Evolutionary conservation across 2,113 vertebrate species (phyloP).

Genomic region (Malaclemys terrapin): DNA sequence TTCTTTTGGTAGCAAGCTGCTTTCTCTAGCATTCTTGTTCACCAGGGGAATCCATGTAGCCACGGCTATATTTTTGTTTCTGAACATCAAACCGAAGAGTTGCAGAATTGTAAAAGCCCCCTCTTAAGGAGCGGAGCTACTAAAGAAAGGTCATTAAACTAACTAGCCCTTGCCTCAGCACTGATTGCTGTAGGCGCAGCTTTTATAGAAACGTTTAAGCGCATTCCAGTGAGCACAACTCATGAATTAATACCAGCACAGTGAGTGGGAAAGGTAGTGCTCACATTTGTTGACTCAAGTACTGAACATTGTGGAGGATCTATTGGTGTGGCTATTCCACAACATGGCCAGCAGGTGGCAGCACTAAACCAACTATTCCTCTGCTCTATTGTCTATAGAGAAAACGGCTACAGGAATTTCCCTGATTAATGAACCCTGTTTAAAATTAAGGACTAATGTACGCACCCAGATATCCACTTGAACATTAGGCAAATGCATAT

Average conservation of each 20-base stretch:
- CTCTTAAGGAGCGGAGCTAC: not conserved
- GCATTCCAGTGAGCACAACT: not conserved
- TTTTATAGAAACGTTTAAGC: slow-evolving; percentile 42
- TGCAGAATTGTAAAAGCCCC: not conserved
- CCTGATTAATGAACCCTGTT: not conserved
- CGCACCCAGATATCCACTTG: not conserved
- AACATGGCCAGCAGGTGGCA: not conserved
- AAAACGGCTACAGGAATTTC: not conserved
- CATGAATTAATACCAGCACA: slow-evolving; percentile 12
- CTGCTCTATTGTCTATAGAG: not conserved
- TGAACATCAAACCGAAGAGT: not conserved
- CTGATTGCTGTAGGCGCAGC: not conserved
- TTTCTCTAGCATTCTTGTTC: not conserved
- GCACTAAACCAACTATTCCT: not conserved
- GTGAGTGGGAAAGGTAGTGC: not conserved
- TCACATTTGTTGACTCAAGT: not conserved
- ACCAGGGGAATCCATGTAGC: not conserved
- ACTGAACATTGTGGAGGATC: not conserved
- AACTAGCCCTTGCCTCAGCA: not conserved
- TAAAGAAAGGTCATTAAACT: not conserved
- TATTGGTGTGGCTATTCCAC: fast-evolving
- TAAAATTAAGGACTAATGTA: not conserved
- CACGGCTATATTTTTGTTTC: not conserved
- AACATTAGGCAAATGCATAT: fast-evolving
- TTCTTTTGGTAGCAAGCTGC: not conserved